phyloP scores from a whole-genome alignment of 1,140 invertebrate species.

The Nasonia giraulti region DNA sequence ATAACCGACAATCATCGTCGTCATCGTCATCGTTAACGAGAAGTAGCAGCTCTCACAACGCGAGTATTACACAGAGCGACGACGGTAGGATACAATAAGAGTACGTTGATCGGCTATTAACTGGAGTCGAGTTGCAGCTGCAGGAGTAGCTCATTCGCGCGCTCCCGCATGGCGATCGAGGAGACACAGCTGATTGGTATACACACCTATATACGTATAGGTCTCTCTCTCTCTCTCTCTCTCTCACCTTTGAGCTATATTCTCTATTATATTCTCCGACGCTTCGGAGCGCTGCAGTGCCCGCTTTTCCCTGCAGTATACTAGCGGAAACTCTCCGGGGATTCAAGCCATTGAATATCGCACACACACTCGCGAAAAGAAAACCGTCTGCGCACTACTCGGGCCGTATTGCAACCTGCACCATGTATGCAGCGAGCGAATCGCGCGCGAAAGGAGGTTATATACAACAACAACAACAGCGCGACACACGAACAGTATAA shows the following conservation, averaged over 20 bases:
- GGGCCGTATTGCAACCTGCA: too few species aligned
- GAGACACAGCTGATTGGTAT: too few species aligned
- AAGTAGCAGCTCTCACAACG: too few species aligned
- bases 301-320: background rate
- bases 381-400: background rate
- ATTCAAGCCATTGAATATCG: background rate
- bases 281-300: too few species aligned
- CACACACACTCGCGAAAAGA: constrained; percentile 11
- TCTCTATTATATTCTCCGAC: background rate
- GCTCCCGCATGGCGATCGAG: background rate
- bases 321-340: background rate
- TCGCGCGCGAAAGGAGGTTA: background rate
- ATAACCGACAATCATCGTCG: background rate
- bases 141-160: background rate
- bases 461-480: background rate
- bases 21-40: background rate
- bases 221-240: background rate
- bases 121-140: background rate
- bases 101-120: background rate
- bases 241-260: background rate
- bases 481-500: background rate
- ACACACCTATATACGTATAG: too few species aligned
- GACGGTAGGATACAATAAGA: too few species aligned
- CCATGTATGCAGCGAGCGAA: background rate
- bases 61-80: too few species aligned